A percentile compares a stretch with the other conserved stretches of the same genome.
Conservation (phyloP, 2,797 vertebrate genomes). For the Pyrocephalus nanus region DNA sequence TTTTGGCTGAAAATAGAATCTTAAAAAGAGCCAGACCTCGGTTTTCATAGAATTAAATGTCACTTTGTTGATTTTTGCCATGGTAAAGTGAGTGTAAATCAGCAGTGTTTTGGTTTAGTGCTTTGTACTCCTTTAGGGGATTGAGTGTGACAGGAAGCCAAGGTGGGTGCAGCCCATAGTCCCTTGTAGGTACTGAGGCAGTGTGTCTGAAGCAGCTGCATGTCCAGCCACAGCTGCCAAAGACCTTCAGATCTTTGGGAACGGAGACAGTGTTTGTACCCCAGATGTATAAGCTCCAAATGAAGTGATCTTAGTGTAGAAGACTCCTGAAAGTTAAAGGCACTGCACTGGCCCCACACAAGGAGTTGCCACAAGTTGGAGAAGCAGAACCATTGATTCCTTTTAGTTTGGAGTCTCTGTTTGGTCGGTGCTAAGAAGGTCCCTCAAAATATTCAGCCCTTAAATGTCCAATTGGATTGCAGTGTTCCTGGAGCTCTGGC, state of each 20-base stretch:
- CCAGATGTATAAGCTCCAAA: not conserved
- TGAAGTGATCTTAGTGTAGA: not conserved
- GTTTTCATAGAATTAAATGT: not conserved
- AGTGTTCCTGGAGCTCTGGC: not conserved
- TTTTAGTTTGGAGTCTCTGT: not conserved
- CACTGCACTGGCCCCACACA: not conserved
- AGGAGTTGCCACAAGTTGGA: not conserved
- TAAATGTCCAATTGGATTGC: not conserved
- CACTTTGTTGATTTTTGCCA: not conserved
- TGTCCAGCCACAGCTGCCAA: not conserved
- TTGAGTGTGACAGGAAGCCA: not conserved
- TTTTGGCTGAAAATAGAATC: not conserved
- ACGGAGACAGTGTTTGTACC: not conserved
- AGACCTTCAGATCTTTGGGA: not conserved
- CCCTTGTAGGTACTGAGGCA: not conserved
- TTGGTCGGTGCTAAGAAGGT: not conserved
- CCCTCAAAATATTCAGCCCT: not conserved
- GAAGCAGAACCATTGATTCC: not conserved
- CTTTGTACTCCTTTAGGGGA: not conserved
- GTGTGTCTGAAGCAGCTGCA: not conserved
- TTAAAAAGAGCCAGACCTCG: not conserved
- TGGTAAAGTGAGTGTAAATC: not conserved
- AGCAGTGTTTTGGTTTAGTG: not conserved
- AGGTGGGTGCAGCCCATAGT: rapidly evolving
- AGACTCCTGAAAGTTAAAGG: not conserved